Percentiles rank a stretch among this genome's conserved stretches.
These are phyloP conservation scores for Bubalus kerabau DNA, from an alignment of 2,113 vertebrate genomes.

Conservation along the genomic window DNA sequence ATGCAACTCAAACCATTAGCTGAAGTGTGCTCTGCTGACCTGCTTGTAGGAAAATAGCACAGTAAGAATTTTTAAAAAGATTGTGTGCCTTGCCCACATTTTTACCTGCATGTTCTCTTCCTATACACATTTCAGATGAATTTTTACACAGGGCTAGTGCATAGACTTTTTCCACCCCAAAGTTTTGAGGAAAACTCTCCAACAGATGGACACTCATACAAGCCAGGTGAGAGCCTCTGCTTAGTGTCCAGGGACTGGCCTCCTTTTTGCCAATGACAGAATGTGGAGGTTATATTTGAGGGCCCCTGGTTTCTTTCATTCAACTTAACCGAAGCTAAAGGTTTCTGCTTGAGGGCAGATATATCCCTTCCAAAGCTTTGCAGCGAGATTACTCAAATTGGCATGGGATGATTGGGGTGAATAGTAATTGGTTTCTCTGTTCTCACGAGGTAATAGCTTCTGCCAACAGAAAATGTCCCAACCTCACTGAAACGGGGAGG, in stretches of 20 bases:
- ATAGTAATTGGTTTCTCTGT: not conserved
- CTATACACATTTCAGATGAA: not conserved
- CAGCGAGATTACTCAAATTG: not conserved
- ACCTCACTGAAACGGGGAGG: not conserved
- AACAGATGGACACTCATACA: not conserved
- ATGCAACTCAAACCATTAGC: not conserved
- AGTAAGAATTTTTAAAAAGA: not conserved
- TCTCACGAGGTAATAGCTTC: not conserved
- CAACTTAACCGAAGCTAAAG: not conserved
- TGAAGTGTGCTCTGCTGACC: not conserved
- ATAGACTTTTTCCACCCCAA: not conserved
- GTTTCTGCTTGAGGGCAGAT: not conserved
- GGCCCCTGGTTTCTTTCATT: not conserved
- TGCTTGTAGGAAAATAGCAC: not conserved
- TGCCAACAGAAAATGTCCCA: not conserved
- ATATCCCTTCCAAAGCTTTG: not conserved
- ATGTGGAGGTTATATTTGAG: not conserved
- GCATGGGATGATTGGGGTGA: no score
- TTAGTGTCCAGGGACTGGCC: not conserved
- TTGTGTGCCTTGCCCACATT: not conserved
- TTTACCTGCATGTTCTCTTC: not conserved
- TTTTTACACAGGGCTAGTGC: not conserved
- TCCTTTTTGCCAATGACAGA: not conserved
- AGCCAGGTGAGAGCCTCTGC: not conserved
- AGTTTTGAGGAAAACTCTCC: not conserved